These are phyloP conservation scores for Mystacides longicornis DNA, from an alignment of 2,888 invertebrate genomes.

Conservation along the genomic window DNA sequence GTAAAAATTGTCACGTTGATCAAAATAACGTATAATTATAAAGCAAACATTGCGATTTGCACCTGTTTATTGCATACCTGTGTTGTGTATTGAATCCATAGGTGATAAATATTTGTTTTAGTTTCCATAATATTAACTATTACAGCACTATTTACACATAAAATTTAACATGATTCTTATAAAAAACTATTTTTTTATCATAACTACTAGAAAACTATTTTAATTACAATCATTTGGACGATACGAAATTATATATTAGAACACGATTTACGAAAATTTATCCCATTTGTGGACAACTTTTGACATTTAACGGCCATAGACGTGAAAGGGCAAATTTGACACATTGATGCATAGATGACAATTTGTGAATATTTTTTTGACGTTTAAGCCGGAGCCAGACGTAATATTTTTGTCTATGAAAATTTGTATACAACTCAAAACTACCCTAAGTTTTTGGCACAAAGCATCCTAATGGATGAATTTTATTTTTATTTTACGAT, in stretches of 20 bases:
- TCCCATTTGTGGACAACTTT: constrained; percentile 14
- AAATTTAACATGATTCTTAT: constrained; percentile 1
- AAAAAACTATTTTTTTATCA: constrained; percentile 2
- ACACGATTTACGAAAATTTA: constrained; percentile 11
- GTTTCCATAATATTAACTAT: constrained; percentile 32
- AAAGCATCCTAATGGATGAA: no score
- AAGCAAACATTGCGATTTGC: background rate
- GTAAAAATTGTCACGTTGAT: background rate
- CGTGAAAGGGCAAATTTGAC: background rate
- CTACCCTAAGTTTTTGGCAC: no score
- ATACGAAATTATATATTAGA: constrained; percentile 13
- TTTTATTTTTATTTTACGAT: no score
- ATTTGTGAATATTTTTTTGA: no score
- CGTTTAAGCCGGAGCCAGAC: no score
- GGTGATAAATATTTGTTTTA: constrained; percentile 45
- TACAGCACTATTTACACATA: constrained; percentile 27
- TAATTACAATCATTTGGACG: constrained; percentile 15
- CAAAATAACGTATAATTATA: background rate
- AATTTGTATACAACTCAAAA: no score
- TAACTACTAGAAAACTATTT: constrained; percentile 5
- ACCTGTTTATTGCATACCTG: constrained; percentile 33
- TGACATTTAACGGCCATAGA: constrained; percentile 13
- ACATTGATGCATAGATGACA: no score
- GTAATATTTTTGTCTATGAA: no score
- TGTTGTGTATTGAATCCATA: constrained; percentile 49